Base-by-base conservation (phyloP, 1,140 invertebrate species). In the Drosophila fuyamai region DNA sequence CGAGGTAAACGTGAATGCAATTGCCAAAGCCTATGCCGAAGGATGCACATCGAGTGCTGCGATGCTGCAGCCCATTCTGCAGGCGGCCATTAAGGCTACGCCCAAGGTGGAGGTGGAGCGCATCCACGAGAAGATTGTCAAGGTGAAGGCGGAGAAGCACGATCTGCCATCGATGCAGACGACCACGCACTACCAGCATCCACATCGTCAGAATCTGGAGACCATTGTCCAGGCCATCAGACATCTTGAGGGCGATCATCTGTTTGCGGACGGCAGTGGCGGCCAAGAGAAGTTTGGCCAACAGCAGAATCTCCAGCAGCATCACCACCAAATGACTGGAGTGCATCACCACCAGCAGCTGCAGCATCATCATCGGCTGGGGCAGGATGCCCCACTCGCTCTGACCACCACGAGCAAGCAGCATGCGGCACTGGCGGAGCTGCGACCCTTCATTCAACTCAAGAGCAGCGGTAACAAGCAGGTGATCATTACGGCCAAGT, bases 171-270 rank as follows among this genome's bases (percentile, higher is more conserved):
- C 68, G 23, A 83, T 82, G 23, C 74, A 77, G 23, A 73, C 44
- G 43, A 65, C 75, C 8, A 62, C 76, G 1, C 72, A 79, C 13
- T 88, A 90, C 29, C 83, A 96, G 16, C 97, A 95, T 32, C 60
- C 65, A 16, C 97, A 97, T 48, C 95, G 97, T 41, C 97, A 98
- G 89, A 99, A 99, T 92, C 93, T 99, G 65, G 98, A 99, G 92
- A 99, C 98, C 1, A 99, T 99, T 68, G 98, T 99, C 8, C 98
- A 99, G 92, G 98, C 98, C 27, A 99, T 99, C 78, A 95, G 98
- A 40, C 98, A 92, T n/a, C 93, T 99, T 60, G 98, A 99, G 92
- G 98, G 98, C 7, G 97, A 98, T 92, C 97, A 98, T 92, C 93
- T 98, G 77, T 98, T 98, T 92, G 94, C 94, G 71, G 96, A 97